Evolutionary conservation across 1,140 invertebrate genomes (phyloP).

Genomic region (Drosophila pruinosa): DNA sequence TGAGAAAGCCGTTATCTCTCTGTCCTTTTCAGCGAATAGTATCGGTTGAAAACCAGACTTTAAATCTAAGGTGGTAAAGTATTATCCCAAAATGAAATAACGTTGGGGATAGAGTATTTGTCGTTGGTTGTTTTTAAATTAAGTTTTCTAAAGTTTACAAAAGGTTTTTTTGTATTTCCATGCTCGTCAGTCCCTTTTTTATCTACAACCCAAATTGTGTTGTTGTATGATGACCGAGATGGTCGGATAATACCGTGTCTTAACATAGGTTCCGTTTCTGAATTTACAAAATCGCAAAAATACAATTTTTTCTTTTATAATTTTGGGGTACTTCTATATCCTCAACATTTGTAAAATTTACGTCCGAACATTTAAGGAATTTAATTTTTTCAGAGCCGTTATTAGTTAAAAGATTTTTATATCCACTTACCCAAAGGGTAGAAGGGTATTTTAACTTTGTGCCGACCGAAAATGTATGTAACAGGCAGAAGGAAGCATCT

Average conservation of each 20-base stretch:
- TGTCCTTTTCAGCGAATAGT: neutral
- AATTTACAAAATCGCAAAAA: too few relatives aligned
- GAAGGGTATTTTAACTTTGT: too few relatives aligned
- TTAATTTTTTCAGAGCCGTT: too few relatives aligned
- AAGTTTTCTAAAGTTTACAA: neutral
- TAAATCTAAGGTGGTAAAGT: neutral
- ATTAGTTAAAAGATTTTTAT: too few relatives aligned
- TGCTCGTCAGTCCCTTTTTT: neutral
- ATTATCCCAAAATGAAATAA: conserved; percentile 1
- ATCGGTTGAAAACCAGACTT: conserved; percentile 20
- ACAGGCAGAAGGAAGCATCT: too few relatives aligned
- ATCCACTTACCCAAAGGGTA: too few relatives aligned
- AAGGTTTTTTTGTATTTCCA: neutral
- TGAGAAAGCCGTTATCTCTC: conserved; percentile 1
- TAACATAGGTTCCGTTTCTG: too few relatives aligned
- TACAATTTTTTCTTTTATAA: too few relatives aligned
- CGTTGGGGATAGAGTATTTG: conserved; percentile 6
- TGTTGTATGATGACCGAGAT: neutral
- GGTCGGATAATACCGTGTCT: neutral
- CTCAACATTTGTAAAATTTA: too few relatives aligned
- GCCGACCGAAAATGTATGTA: too few relatives aligned
- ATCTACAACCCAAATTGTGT: neutral
- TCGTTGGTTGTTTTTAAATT: conserved; percentile 6
- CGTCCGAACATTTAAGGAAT: too few relatives aligned
- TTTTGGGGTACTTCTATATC: too few relatives aligned